Conservation (phyloP, 2,797 vertebrate genomes). For the Crypturellus tataupa region DNA sequence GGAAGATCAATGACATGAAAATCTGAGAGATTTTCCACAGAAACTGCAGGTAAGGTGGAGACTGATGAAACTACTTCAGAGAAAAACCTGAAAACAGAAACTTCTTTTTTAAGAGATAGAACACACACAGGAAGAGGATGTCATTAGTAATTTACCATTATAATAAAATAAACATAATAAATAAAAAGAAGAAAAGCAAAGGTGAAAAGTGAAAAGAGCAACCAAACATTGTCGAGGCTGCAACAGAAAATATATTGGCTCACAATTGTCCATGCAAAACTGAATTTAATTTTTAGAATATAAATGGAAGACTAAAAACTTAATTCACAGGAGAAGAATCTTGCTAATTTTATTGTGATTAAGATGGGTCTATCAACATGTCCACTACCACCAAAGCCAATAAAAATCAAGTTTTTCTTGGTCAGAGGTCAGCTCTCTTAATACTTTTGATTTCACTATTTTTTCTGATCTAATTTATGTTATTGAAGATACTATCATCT, state of each 20-base stretch:
- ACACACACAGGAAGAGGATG: neutral
- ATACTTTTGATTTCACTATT: neutral
- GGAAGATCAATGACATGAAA: conserved; percentile 67
- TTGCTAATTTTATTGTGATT: neutral
- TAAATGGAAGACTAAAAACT: neutral
- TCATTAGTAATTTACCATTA: neutral
- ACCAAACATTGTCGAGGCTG: neutral
- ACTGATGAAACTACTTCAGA: conserved; percentile 50
- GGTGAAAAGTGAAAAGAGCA: neutral
- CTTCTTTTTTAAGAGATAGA: neutral
- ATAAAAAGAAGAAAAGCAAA: neutral
- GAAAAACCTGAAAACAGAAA: conserved; percentile 6
- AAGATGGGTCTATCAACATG: neutral
- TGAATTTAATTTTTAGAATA: neutral
- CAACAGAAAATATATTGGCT: neutral
- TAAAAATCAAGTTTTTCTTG: neutral
- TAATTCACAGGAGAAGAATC: neutral
- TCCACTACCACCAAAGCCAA: neutral
- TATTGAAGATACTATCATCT: neutral
- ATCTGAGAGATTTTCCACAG: conserved; percentile 26
- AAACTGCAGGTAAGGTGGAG: conserved; percentile 30
- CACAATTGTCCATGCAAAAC: neutral
- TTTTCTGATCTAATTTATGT: neutral
- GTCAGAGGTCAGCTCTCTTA: neutral
- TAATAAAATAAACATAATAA: neutral